Base-by-base conservation (phyloP, 2,797 vertebrate genomes). In the Allobates femoralis region DNA sequence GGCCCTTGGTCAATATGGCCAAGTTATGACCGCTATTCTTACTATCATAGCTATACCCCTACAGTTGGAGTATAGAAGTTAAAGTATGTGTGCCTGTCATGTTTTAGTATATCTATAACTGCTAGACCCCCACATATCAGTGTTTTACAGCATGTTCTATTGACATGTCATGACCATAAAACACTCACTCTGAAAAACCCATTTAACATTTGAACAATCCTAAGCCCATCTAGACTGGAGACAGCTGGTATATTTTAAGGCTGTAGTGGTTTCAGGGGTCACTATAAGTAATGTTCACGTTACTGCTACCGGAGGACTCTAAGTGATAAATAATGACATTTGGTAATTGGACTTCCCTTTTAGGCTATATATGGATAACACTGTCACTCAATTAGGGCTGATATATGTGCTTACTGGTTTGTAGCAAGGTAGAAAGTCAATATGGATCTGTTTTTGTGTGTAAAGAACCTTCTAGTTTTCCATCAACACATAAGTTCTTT, bases 291-390 rank as follows among this genome's bases (percentile, higher is more conserved):
- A 71, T 74, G 71, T 26, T 26, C 71, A 74, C 71, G 50, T 74
- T 50, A 50, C 71, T 71, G 67, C 21, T 71, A 41, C 32, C 26
- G 5, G n/a, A 50, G 4, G n/a, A 41, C 41, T 50, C 12, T 74
- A 50, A 50, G 26, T 74, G 71, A 74, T 74, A 74, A 74, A 50
- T 74, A 74, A 74, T 50, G 71, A 50, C 71, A 26, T 50, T 46
- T 5, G 0, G 41, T 50, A 74, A 74, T 71, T 74, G 41, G 37
- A 26, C 23, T 50, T 50, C 4, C 41, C 41, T 50, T 74, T 74
- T 50, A 50, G 41, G 41, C 23, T 74, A 50, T 50, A 12, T 50
- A 74, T 46, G n/a, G 41, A 74, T 21, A 71, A 74, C 41, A 50
- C 1, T 74, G 37, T 74, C 34, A 26, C 12, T 74, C 71, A 74